Percentiles rank a stretch among this genome's conserved stretches.
Conservation (phyloP, 2,888 invertebrate species). For the Cheilosia grossa region DNA sequence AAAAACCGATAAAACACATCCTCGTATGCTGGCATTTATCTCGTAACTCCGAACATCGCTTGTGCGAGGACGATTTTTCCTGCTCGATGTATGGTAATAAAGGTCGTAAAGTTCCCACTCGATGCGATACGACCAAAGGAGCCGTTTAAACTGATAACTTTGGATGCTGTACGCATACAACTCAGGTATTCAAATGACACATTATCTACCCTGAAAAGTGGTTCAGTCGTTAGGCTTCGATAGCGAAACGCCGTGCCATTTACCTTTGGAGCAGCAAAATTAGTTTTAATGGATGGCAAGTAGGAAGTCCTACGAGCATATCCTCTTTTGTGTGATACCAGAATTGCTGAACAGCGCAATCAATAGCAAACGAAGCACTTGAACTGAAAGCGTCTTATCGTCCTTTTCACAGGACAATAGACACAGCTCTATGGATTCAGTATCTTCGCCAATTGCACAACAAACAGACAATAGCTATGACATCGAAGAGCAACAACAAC, state of each 20-base stretch:
- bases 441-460: conserved; percentile 5
- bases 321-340: conserved; percentile 3
- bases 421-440: neutral
- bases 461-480: neutral
- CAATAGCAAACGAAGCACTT: conserved; percentile 22
- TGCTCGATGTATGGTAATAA: conserved; percentile 12
- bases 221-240: conserved; percentile 29
- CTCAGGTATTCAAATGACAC: conserved; percentile 37
- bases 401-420: conserved; percentile 25
- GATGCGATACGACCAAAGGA: conserved; percentile 42
- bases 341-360: conserved; percentile 28
- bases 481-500: conserved; percentile 4
- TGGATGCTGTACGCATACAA: neutral
- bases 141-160: conserved; percentile 55
- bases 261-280: conserved; percentile 29
- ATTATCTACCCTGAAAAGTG: conserved; percentile 22
- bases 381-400: conserved; percentile 40
- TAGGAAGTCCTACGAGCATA: neutral
- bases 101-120: conserved; percentile 22
- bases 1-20: conserved; percentile 46
- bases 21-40: conserved; percentile 43
- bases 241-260: conserved; percentile 1
- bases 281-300: conserved; percentile 41
- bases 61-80: neutral
- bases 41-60: conserved; percentile 12